These are phyloP conservation scores for Leptobrachium ailaonicum DNA, from an alignment of 2,113 vertebrate species.

Conservation along the genomic window DNA sequence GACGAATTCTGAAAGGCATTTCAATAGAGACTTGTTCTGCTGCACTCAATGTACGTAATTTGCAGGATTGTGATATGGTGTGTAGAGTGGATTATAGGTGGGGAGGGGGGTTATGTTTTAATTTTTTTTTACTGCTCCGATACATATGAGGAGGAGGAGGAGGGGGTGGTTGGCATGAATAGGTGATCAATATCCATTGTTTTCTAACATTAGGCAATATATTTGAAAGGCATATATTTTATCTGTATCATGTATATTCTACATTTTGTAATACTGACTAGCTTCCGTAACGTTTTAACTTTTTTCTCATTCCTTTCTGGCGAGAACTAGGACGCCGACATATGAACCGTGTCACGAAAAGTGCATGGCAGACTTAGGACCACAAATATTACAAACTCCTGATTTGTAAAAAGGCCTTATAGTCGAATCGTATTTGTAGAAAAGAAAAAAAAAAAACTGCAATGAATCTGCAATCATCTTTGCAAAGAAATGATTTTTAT, in stretches of 20 bases:
- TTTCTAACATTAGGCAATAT: conserved; percentile 29
- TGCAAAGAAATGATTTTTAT: conserved; percentile 42
- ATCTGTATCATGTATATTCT: conserved; percentile 23
- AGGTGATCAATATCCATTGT: conserved; percentile 35
- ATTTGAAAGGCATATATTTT: conserved; percentile 21
- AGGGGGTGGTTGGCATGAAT: conserved; percentile 56
- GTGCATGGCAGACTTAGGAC: conserved; percentile 9
- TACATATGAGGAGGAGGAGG: conserved; percentile 49
- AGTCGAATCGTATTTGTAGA: conserved; percentile 24
- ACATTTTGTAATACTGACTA: conserved; percentile 31
- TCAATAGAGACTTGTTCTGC: conserved; percentile 68
- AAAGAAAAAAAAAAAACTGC: background rate
- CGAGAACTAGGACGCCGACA: background rate
- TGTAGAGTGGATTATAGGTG: conserved; percentile 71
- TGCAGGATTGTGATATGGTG: conserved; percentile 73
- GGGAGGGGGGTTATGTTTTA: conserved; percentile 68
- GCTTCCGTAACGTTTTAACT: conserved; percentile 17
- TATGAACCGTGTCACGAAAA: background rate
- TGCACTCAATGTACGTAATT: conserved; percentile 79
- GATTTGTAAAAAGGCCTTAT: conserved; percentile 33
- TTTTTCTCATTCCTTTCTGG: conserved; percentile 28
- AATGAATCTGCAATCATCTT: conserved; percentile 16
- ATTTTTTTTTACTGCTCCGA: conserved; percentile 65
- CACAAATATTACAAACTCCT: conserved; percentile 28
- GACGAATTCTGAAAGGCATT: conserved; percentile 80